These are phyloP conservation scores for Ianthella basta DNA, from an alignment of 37 sponge, comb jelly and placozoan genomes.

Conservation along the genomic window DNA sequence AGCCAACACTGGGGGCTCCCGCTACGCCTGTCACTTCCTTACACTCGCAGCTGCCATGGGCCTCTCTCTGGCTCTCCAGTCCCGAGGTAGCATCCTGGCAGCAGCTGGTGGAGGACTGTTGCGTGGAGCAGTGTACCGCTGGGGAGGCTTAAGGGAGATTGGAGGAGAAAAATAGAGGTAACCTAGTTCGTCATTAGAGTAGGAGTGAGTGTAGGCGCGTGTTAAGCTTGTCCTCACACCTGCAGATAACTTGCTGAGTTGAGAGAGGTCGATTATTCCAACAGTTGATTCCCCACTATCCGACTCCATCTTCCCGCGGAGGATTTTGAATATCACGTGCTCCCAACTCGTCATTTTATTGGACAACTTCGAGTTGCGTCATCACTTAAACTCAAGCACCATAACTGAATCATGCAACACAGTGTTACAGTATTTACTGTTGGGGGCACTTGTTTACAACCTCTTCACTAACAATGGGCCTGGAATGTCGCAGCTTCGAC, in stretches of 20 bases:
- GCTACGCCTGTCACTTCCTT: no score
- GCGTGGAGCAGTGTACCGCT: no score
- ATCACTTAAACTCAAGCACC: background rate
- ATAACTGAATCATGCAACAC: no score
- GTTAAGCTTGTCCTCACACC: background rate
- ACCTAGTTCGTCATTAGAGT: no score
- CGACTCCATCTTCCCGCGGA: slow-evolving; percentile 22
- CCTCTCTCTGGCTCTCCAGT: no score
- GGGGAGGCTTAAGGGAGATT: no score
- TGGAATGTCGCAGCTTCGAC: background rate
- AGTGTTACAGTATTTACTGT: background rate
- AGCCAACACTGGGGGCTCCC: no score
- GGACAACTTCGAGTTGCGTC: background rate
- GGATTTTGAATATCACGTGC: background rate
- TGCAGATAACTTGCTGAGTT: slow-evolving; percentile 18
- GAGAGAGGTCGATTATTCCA: slow-evolving; percentile 19
- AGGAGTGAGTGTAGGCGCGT: background rate
- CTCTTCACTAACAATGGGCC: background rate
- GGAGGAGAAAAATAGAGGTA: no score
- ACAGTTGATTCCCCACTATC: slow-evolving; percentile 1
- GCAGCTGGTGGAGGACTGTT: no score
- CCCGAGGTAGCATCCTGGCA: no score
- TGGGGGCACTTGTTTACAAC: slow-evolving; percentile 18
- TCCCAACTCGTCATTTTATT: background rate
- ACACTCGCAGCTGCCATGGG: no score